These are phyloP conservation scores for Drosophila ochracea DNA, from an alignment of 2,888 invertebrate species.

Conservation along the genomic window DNA sequence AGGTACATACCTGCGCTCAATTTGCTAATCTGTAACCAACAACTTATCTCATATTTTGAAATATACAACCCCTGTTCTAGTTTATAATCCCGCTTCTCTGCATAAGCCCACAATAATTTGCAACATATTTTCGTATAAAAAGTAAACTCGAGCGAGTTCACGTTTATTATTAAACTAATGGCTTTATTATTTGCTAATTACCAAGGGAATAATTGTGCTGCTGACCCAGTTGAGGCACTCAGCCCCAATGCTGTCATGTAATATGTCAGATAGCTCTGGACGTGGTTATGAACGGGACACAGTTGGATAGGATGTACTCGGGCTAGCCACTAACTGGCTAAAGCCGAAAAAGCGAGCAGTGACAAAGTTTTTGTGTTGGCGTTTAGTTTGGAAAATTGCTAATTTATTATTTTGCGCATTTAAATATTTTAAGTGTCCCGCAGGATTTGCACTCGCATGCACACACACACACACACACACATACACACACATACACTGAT, in stretches of 20 bases:
- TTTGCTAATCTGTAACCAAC: not conserved
- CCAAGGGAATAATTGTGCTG: slow-evolving; percentile 49
- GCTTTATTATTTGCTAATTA: slow-evolving; percentile 59
- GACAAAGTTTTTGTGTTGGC: slow-evolving; percentile 52
- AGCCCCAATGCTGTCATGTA: slow-evolving; percentile 56
- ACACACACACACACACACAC: slow-evolving; percentile 27
- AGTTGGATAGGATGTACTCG: slow-evolving; percentile 4
- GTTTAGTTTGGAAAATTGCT: slow-evolving; percentile 72
- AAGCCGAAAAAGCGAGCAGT: slow-evolving; percentile 19
- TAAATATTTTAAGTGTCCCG: slow-evolving; percentile 81
- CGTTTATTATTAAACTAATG: slow-evolving; percentile 43
- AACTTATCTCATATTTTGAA: not conserved
- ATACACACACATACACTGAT: slow-evolving; percentile 19
- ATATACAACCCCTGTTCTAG: not conserved
- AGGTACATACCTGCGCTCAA: not conserved
- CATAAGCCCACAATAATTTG: not conserved
- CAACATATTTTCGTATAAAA: slow-evolving; percentile 2
- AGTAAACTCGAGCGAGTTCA: slow-evolving; percentile 9
- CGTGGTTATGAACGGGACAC: slow-evolving; percentile 26
- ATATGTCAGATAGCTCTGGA: slow-evolving; percentile 56
- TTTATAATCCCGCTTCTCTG: not conserved
- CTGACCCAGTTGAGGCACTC: slow-evolving; percentile 61
- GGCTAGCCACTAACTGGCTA: not conserved
- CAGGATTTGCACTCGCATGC: slow-evolving; percentile 64
- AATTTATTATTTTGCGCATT: slow-evolving; percentile 83